Base-by-base conservation (phyloP, 2,888 invertebrate genomes). In the Clitarchus hookeri region DNA sequence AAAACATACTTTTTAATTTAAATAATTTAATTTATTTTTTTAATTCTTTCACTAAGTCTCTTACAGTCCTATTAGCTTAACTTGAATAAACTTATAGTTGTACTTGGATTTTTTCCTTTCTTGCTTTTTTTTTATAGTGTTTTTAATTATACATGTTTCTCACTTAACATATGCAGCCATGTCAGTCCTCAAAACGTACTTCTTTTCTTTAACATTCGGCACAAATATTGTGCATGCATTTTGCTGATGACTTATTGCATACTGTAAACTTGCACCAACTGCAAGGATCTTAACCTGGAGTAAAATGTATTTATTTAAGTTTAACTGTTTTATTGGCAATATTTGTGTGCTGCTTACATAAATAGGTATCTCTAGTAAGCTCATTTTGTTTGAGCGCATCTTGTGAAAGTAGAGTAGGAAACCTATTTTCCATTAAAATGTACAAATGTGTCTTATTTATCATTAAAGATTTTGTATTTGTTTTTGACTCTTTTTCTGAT, bases 211-310 rank as follows among this genome's bases (percentile, higher is more conserved):
- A 12, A 65, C 85, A 84, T 44, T 25, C 16, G 9, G 44, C 13
- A 36, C 85, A 84, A 25, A 23, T 23, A 84, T 84, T 84, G 78
- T 84, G 27, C 85, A 84, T n/a, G 26, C 77, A 84, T 44, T 44
- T 25, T n/a, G 65, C 25, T 25, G 44, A 53, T 2, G 12, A 27
- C 27, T 84, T 84, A 65, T 53, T 26, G 65, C 85, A 84, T 26
- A 36, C 77, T 36, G 27, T 36, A 36, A 82, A 23, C 23, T 82
- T 44, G 44, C 23, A 82, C 3, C 36, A 82, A 82, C 82, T 23
- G 23, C 27, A 36, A 23, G 82, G 82, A 82, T 82, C 44, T 82
- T 82, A 23, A 82, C 12, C 36, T 6, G 16, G 8, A 36, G 27
- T 82, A 25, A 36, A 36, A 27, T 0, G 0, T 12, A 80, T 27